Evolutionary conservation across 2,888 invertebrate species (phyloP).

Genomic region (Xestia ashworthii): DNA sequence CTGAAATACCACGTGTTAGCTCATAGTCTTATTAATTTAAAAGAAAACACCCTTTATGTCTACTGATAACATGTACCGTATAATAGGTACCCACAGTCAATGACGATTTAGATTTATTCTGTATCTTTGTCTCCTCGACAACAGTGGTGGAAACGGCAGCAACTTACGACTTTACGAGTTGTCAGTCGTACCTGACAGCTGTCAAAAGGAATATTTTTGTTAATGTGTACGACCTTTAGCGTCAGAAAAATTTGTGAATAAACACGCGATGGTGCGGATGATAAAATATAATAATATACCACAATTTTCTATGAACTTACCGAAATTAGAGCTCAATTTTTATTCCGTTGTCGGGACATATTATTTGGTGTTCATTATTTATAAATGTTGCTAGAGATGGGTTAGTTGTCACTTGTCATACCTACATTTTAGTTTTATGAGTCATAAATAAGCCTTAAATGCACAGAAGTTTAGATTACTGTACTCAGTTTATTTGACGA

Average conservation of each 20-base stretch:
- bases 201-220: slow-evolving; percentile 3
- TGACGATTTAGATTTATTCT: slow-evolving; percentile 1
- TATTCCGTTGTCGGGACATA: slow-evolving; percentile 51
- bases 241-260: slow-evolving; percentile 21
- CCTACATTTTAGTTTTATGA: background rate
- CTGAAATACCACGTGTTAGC: slow-evolving; percentile 5
- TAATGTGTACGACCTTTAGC: slow-evolving; percentile 21
- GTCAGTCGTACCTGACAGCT: slow-evolving; percentile 7
- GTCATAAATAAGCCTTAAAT: background rate
- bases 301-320: slow-evolving; percentile 46
- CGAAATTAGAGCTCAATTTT: slow-evolving; percentile 68
- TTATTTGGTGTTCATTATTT: slow-evolving; percentile 36
- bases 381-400: slow-evolving; percentile 53
- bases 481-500: background rate
- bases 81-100: background rate
- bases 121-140: background rate
- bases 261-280: slow-evolving; percentile 16
- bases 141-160: background rate
- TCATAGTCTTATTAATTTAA: background rate
- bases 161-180: background rate
- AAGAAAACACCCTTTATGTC: background rate
- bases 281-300: slow-evolving; percentile 23
- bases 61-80: background rate
- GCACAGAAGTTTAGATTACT: background rate
- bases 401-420: background rate